phyloP scores from a whole-genome alignment of 2,113 vertebrate species.

The Notarius quadriscutis region DNA sequence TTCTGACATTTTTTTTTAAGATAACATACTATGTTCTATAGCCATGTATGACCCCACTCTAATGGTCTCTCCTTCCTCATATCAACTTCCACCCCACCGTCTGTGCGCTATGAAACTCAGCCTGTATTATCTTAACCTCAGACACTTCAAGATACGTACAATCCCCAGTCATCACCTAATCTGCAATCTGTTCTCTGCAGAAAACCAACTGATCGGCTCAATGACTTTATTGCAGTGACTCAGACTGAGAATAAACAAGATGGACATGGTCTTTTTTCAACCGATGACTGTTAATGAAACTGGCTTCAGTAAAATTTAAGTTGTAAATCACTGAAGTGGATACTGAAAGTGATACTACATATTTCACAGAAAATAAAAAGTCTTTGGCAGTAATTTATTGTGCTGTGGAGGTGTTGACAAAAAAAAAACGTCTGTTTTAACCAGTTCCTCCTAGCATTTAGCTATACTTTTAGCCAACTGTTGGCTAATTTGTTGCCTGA shows the following conservation, averaged over 20 bases:
- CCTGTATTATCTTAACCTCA: conserved; percentile 4
- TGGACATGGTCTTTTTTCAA: neutral
- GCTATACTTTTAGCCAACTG: neutral
- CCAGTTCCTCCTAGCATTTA: neutral
- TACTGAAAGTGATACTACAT: conserved; percentile 20
- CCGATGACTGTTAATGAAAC: conserved; percentile 18
- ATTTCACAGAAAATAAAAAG: neutral
- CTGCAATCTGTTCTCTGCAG: conserved; percentile 5
- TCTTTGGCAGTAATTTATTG: neutral
- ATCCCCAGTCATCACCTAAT: neutral
- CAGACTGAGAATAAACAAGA: neutral
- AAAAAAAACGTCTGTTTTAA: neutral
- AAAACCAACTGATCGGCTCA: neutral
- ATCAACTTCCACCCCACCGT: neutral
- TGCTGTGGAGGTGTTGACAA: neutral
- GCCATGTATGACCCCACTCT: too few relatives aligned
- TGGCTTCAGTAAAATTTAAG: conserved; percentile 7
- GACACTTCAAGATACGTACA: conserved; percentile 4
- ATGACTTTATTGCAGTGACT: neutral
- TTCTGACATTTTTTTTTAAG: neutral
- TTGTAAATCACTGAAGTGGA: neutral
- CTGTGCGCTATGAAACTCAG: neutral
- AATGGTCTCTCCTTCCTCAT: neutral
- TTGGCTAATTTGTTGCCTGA: too few relatives aligned
- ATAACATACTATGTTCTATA: neutral